Percentiles rank a stretch among this genome's conserved stretches.
phyloP scores from a whole-genome alignment of 1,140 invertebrate genomes.

The Zaprionus taronus region DNA sequence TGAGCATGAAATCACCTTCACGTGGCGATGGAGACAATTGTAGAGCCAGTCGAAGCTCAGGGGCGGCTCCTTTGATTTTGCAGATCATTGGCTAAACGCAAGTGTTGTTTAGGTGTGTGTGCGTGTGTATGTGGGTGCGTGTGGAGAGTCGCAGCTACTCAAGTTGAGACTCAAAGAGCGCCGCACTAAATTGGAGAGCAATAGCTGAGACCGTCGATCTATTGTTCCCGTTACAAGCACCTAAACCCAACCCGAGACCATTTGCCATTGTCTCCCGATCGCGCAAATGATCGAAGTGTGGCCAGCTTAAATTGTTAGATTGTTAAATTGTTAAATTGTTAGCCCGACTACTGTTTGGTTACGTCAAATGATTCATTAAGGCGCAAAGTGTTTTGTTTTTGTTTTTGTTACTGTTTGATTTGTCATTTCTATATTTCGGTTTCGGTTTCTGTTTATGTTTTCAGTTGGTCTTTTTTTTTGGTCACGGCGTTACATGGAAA shows the following conservation, averaged over 20 bases:
- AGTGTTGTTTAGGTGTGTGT: constrained; percentile 28
- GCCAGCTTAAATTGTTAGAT: constrained; percentile 69
- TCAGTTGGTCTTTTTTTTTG: neutral
- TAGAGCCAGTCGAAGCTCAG: constrained; percentile 53
- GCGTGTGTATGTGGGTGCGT: constrained; percentile 6
- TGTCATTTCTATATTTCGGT: constrained; percentile 18
- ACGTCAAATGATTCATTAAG: constrained; percentile 68
- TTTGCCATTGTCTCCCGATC: constrained; percentile 19
- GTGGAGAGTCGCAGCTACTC: constrained; percentile 11
- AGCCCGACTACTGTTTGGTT: constrained; percentile 73
- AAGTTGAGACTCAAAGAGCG: constrained; percentile 57
- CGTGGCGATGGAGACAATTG: constrained; percentile 70
- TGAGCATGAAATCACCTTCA: constrained; percentile 75
- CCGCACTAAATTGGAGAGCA: constrained; percentile 53
- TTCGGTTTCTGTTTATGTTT: constrained; percentile 2
- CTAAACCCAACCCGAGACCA: neutral
- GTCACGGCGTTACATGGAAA: constrained; percentile 59
- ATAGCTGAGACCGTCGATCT: constrained; percentile 22
- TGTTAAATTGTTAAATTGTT: constrained; percentile 59
- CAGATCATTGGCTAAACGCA: constrained; percentile 77
- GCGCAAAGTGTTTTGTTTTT: constrained; percentile 65
- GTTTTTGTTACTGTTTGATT: constrained; percentile 37
- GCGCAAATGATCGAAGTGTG: constrained; percentile 58
- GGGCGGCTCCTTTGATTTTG: constrained; percentile 67
- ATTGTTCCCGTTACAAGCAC: neutral